Conservation (phyloP, 2,113 vertebrate genomes). For the Forbesichthys agassizii region DNA sequence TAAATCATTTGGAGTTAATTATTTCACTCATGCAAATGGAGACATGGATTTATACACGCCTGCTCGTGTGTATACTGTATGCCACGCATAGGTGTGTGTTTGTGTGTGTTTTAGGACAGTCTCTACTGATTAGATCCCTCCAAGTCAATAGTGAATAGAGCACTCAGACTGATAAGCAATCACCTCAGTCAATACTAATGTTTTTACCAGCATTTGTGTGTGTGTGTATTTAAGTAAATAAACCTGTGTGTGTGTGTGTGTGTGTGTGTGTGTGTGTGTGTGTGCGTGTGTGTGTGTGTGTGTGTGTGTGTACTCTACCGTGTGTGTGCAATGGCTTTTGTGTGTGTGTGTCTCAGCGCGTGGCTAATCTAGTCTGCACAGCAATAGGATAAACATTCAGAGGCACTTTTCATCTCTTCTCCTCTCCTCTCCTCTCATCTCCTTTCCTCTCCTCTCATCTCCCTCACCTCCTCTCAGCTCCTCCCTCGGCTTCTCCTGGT, state of each 20-base stretch:
- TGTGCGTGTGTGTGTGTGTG: constrained; percentile 17
- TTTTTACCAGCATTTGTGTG: constrained; percentile 62
- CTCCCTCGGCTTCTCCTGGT: background rate
- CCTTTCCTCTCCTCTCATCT: background rate
- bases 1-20: background rate
- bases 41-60: background rate
- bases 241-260: background rate
- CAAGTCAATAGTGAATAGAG: constrained; percentile 77
- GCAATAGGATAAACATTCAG: constrained; percentile 61
- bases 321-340: background rate
- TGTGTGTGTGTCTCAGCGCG: constrained; percentile 48
- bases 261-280: constrained; percentile 26
- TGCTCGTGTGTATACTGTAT: constrained; percentile 10
- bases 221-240: constrained; percentile 31
- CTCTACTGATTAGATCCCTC: constrained; percentile 69
- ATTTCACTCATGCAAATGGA: background rate
- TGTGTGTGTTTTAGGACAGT: constrained; percentile 29
- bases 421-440: background rate
- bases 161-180: constrained; percentile 81
- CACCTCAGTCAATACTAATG: constrained; percentile 80
- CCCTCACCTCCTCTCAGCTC: constrained; percentile 31
- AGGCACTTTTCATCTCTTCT: constrained; percentile 24
- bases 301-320: background rate
- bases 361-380: constrained; percentile 67
- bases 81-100: constrained; percentile 14